These are phyloP conservation scores for Eleginops maclovinus DNA, from an alignment of 2,113 vertebrate genomes.

Conservation along the genomic window DNA sequence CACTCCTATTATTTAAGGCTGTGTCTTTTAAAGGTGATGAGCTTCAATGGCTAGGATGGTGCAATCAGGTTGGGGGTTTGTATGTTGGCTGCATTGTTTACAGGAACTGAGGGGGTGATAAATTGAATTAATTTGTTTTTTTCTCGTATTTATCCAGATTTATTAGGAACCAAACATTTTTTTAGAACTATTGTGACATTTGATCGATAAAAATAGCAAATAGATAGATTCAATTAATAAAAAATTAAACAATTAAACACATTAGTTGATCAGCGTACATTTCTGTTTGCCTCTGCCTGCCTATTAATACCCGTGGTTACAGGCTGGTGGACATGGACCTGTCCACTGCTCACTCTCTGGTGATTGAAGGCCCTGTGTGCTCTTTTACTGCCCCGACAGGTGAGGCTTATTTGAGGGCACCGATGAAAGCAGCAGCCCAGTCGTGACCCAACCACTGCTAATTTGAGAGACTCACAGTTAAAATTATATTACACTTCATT, in stretches of 20 bases:
- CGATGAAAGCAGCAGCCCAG: slow-evolving; percentile 59
- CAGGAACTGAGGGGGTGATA: slow-evolving; percentile 21
- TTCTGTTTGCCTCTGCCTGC: slow-evolving; percentile 25
- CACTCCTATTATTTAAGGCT: slow-evolving; percentile 75
- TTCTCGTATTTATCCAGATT: slow-evolving; percentile 23
- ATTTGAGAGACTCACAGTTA: slow-evolving; percentile 74
- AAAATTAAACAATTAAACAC: neutral
- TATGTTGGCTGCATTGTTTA: slow-evolving; percentile 47
- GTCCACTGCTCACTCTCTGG: slow-evolving; percentile 42
- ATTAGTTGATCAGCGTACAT: slow-evolving; percentile 1
- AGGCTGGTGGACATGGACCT: slow-evolving; percentile 33
- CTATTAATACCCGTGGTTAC: slow-evolving; percentile 65
- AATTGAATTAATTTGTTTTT: slow-evolving; percentile 41
- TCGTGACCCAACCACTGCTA: slow-evolving; percentile 69
- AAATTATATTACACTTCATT: slow-evolving; percentile 75
- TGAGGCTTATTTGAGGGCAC: slow-evolving; percentile 75
- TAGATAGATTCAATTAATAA: neutral
- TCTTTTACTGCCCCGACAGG: slow-evolving; percentile 76
- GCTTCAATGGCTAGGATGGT: slow-evolving; percentile 49
- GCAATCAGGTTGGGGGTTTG: slow-evolving; percentile 38
- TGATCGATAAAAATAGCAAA: neutral
- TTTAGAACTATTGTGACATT: slow-evolving; percentile 1
- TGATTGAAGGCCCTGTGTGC: slow-evolving; percentile 67
- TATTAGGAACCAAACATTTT: slow-evolving; percentile 7
- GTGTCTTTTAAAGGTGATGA: slow-evolving; percentile 67